A percentile compares a stretch with the other conserved stretches of the same genome.
Evolutionary conservation across 2,797 vertebrate species (phyloP).

Genomic region (Sebastes paucispinis): DNA sequence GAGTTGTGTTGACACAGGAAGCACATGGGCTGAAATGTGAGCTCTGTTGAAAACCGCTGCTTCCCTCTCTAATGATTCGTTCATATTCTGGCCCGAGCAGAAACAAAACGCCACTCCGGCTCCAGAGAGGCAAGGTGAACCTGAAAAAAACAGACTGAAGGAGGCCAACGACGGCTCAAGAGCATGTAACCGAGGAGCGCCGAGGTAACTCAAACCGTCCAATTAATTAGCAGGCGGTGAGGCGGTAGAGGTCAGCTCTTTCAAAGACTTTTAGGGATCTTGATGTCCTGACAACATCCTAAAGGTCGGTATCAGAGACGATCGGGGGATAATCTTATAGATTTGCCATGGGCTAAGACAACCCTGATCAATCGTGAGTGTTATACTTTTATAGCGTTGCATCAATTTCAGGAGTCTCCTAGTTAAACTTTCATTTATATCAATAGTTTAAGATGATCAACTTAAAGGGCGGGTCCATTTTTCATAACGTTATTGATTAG

Average conservation of each 20-base stretch:
- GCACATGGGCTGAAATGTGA: conserved; percentile 24
- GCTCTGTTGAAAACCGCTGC: neutral
- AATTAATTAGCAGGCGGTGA: conserved; percentile 40
- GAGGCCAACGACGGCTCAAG: neutral
- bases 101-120: conserved; percentile 48
- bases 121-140: conserved; percentile 43
- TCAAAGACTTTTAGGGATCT: neutral
- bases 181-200: conserved; percentile 25
- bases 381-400: too few relatives aligned
- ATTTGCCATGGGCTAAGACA: accelerated
- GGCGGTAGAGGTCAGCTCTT: neutral
- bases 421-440: too few relatives aligned
- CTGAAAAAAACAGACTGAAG: neutral
- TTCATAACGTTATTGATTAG: neutral
- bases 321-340: neutral
- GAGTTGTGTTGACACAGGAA: conserved; percentile 19
- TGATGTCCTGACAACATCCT: neutral
- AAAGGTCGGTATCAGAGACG: neutral
- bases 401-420: too few relatives aligned
- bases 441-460: too few relatives aligned
- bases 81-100: conserved; percentile 41
- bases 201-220: conserved; percentile 53
- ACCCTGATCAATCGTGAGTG: neutral
- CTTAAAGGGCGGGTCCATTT: too few relatives aligned
- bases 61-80: conserved; percentile 22